A percentile compares a stretch with the other conserved stretches of the same genome.
phyloP scores from a whole-genome alignment of 1,140 invertebrate species.

The Brachionus sp. region DNA sequence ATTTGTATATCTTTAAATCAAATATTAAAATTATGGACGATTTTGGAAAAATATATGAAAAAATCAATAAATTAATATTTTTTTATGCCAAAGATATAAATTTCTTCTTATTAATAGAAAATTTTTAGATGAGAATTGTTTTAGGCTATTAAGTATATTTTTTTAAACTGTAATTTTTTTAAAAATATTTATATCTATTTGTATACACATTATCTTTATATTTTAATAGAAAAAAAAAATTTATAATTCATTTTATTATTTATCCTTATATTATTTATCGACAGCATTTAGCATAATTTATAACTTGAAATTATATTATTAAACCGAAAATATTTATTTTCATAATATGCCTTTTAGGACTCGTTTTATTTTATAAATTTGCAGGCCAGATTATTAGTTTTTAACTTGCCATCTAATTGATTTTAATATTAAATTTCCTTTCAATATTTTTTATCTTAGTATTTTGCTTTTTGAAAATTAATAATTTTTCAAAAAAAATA shows the following conservation, averaged over 20 bases:
- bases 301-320: background rate
- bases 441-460: no score
- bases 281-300: background rate
- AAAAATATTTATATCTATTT: background rate
- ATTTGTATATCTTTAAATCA: background rate
- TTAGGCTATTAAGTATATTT: background rate
- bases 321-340: background rate
- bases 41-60: background rate
- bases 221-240: background rate
- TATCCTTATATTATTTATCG: background rate
- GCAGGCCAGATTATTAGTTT: no score
- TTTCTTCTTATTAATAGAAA: background rate
- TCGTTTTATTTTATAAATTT: background rate
- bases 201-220: background rate
- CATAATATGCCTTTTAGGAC: background rate
- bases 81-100: background rate
- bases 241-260: background rate
- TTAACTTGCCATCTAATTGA: no score
- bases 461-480: no score
- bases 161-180: background rate
- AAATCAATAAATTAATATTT: background rate
- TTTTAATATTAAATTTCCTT: no score
- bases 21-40: background rate
- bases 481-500: no score
- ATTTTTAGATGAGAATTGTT: background rate